phyloP scores from a whole-genome alignment of 2,888 invertebrate species.

The Arge pagana region DNA sequence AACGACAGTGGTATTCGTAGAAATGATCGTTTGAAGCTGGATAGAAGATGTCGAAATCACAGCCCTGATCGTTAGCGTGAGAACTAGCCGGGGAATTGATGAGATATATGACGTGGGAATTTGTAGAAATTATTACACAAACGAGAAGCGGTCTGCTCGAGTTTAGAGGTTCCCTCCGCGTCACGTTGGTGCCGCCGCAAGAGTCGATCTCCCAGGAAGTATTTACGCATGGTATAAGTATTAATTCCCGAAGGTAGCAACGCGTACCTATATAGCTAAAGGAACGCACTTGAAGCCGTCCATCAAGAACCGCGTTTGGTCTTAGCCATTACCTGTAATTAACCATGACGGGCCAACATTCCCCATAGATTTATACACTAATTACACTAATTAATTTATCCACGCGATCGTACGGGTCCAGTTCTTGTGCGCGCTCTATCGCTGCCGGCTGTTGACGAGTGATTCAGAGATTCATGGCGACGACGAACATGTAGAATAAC shows the following conservation, averaged over 20 bases:
- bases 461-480: slow-evolving; percentile 22
- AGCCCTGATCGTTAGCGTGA: no score
- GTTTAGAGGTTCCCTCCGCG: slow-evolving; percentile 15
- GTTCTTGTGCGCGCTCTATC: slow-evolving; percentile 19
- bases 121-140: no score
- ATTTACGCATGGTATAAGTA: slow-evolving; percentile 7
- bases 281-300: slow-evolving; percentile 13
- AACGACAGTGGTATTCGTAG: no score
- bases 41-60: no score
- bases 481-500: slow-evolving; percentile 9
- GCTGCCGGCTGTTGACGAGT: slow-evolving; percentile 6
- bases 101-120: no score
- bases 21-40: no score
- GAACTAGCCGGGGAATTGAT: no score
- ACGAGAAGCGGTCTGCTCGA: no score
- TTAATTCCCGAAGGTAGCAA: slow-evolving; percentile 16
- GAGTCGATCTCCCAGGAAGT: slow-evolving; percentile 30
- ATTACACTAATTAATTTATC: slow-evolving; percentile 45
- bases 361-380: slow-evolving; percentile 41
- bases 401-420: slow-evolving; percentile 29
- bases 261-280: slow-evolving; percentile 21
- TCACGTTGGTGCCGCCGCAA: slow-evolving; percentile 28
- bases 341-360: slow-evolving; percentile 38
- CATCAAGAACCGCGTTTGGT: slow-evolving; percentile 29
- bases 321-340: slow-evolving; percentile 37